These are phyloP conservation scores for Geococcyx californianus DNA, from an alignment of 2,113 vertebrate species.

Conservation along the genomic window DNA sequence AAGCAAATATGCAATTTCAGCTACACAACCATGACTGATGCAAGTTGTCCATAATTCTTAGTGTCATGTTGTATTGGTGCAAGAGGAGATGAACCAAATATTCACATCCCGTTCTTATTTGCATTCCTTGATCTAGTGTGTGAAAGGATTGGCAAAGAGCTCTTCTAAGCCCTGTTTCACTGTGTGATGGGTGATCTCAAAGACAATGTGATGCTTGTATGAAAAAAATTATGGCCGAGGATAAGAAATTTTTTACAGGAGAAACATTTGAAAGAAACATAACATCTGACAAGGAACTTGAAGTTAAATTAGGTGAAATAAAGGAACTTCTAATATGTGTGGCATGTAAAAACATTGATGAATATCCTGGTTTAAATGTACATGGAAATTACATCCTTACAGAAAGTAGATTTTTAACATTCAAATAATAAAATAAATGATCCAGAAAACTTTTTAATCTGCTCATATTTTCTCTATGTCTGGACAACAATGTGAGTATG, in stretches of 20 bases:
- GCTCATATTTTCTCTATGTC: neutral
- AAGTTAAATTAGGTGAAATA: neutral
- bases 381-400: neutral
- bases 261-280: neutral
- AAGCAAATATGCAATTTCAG: neutral
- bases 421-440: constrained; percentile 23
- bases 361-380: neutral
- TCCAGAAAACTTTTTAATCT: constrained; percentile 2
- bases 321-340: neutral
- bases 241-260: neutral
- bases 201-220: neutral
- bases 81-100: neutral
- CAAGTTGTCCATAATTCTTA: neutral
- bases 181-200: neutral
- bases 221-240: neutral
- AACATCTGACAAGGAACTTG: neutral
- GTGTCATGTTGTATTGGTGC: neutral
- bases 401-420: constrained; percentile 9
- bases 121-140: neutral
- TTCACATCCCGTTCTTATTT: neutral
- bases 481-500: neutral
- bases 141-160: neutral
- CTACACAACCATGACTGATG: neutral
- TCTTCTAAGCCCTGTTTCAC: neutral
- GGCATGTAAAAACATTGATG: neutral